Percentiles rank a stretch among this genome's conserved stretches.
These are phyloP conservation scores for Selene dorsalis DNA, from an alignment of 2,797 vertebrate species.

Conservation along the genomic window DNA sequence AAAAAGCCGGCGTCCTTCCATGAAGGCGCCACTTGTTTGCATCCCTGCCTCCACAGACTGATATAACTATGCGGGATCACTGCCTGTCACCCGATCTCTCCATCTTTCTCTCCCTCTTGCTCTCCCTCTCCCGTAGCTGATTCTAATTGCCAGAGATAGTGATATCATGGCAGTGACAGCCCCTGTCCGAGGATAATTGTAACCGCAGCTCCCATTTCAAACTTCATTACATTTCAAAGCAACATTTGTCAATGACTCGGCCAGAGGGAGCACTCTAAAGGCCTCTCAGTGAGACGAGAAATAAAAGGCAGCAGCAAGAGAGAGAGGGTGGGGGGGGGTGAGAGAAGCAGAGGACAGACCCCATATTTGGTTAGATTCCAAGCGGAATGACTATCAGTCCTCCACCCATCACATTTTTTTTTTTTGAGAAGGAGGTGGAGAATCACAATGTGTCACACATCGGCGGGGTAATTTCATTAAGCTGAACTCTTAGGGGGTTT, in stretches of 20 bases:
- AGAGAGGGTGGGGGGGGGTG: slow-evolving; percentile 20
- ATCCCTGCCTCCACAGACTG: slow-evolving; percentile 47
- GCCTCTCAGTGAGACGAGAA: slow-evolving; percentile 64
- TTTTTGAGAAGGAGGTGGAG: slow-evolving; percentile 66
- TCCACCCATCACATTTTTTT: slow-evolving; percentile 46
- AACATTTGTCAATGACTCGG: slow-evolving; percentile 83
- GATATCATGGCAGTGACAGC: slow-evolving; percentile 82
- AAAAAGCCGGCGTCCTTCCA: slow-evolving; percentile 33
- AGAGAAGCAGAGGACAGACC: slow-evolving; percentile 59
- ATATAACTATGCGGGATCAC: slow-evolving; percentile 62
- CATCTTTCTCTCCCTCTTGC: slow-evolving; percentile 57
- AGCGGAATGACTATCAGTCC: slow-evolving; percentile 53
- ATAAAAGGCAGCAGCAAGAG: slow-evolving; percentile 57
- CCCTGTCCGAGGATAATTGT: slow-evolving; percentile 83
- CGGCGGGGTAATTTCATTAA: slow-evolving; percentile 77
- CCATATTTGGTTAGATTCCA: slow-evolving; percentile 74
- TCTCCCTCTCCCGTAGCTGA: slow-evolving; percentile 59
- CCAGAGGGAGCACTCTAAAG: slow-evolving; percentile 76
- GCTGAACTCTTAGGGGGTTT: slow-evolving; percentile 82
- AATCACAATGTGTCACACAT: slow-evolving; percentile 72
- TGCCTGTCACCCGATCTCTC: slow-evolving; percentile 72
- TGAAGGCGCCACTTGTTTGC: slow-evolving; percentile 65
- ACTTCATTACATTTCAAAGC: slow-evolving; percentile 88
- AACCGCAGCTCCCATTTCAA: slow-evolving; percentile 86
- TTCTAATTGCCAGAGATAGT: slow-evolving; percentile 82